phyloP scores from a whole-genome alignment of 2,113 vertebrate genomes.

The Ellobius talpinus region DNA sequence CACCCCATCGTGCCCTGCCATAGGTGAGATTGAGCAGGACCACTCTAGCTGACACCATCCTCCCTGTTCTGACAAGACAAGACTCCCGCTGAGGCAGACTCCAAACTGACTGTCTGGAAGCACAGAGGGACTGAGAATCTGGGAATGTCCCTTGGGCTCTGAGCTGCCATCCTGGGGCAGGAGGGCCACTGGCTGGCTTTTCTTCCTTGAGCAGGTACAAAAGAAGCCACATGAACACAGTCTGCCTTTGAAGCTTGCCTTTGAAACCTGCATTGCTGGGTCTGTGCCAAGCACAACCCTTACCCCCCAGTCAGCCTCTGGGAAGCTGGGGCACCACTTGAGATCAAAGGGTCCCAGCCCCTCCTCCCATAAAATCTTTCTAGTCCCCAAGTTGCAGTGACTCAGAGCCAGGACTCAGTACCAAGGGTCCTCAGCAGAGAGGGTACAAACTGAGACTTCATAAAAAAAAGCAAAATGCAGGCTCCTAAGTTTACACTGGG shows the following conservation, averaged over 20 bases:
- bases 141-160: constrained; percentile 82
- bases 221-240: constrained; percentile 85
- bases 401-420: neutral
- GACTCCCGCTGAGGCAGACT: constrained; percentile 83
- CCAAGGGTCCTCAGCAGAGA: neutral
- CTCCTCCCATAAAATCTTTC: neutral
- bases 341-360: constrained; percentile 64
- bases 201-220: constrained; percentile 85
- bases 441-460: neutral
- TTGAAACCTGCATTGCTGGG: constrained; percentile 83
- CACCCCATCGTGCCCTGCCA: constrained; percentile 49
- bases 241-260: constrained; percentile 87
- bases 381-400: neutral
- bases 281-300: constrained; percentile 62
- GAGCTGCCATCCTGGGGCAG: constrained; percentile 84
- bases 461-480: neutral
- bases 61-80: constrained; percentile 84
- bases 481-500: neutral
- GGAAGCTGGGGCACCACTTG: neutral
- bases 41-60: constrained; percentile 75
- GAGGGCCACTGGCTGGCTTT: constrained; percentile 83
- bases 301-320: neutral
- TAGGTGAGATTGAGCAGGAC: constrained; percentile 65
- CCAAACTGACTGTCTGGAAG: constrained; percentile 82
- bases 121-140: constrained; percentile 72